A percentile compares a stretch with the other conserved stretches of the same genome.
Evolutionary conservation across 2,113 vertebrate species (phyloP).

Genomic region (Mormyrus iriodes): DNA sequence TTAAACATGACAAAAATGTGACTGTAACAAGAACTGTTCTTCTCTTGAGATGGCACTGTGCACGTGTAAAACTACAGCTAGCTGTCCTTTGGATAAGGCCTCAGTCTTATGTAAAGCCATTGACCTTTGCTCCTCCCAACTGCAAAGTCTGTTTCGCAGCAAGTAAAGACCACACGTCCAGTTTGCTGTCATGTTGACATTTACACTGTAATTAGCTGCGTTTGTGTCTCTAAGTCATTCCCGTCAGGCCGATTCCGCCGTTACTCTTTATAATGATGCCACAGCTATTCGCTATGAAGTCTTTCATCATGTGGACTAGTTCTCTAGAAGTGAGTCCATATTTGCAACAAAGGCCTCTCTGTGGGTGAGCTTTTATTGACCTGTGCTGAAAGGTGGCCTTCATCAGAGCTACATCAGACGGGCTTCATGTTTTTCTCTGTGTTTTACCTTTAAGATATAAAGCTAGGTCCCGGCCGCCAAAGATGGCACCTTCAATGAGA

Average conservation of each 20-base stretch:
- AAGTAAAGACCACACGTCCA: not conserved
- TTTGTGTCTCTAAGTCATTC: not conserved
- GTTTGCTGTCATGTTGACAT: slow-evolving; percentile 24
- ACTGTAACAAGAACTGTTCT: not conserved
- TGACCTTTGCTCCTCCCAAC: slow-evolving; percentile 12
- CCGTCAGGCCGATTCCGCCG: not conserved
- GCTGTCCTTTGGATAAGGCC: not conserved
- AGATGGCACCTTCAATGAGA: not conserved
- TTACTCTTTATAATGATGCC: slow-evolving; percentile 1
- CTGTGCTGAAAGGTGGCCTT: not conserved
- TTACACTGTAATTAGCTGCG: slow-evolving; percentile 21
- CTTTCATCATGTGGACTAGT: not conserved
- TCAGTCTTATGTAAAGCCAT: not conserved
- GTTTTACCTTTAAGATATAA: not conserved
- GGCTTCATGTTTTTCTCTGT: not conserved
- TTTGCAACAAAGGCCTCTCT: not conserved
- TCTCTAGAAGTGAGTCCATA: not conserved
- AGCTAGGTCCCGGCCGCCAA: not conserved
- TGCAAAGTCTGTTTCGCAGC: not conserved
- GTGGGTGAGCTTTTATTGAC: not conserved
- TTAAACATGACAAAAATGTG: not conserved
- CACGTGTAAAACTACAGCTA: not conserved
- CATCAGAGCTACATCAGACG: not conserved
- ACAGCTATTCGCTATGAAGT: not conserved
- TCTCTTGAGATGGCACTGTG: not conserved